Evolutionary conservation across 2,113 vertebrate species (phyloP).

Genomic region (Caranx melampygus): DNA sequence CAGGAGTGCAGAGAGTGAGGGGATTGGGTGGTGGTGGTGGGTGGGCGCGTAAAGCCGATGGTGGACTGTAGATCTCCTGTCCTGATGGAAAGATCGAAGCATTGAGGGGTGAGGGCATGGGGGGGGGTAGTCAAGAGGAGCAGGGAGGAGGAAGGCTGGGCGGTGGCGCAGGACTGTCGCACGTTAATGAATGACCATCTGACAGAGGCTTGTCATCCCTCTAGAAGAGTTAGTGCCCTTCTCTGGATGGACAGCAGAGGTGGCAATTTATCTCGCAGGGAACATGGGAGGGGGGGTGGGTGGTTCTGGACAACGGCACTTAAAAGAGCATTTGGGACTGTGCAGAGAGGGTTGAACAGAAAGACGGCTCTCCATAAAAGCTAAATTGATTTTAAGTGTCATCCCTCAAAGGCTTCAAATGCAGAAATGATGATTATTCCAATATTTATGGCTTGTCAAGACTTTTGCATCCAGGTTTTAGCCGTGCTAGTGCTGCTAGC

Average conservation of each 20-base stretch:
- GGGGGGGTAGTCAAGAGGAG: not conserved
- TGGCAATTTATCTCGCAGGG: constrained; percentile 33
- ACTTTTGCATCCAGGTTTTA: too few species aligned
- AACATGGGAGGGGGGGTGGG: not conserved
- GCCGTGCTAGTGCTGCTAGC: too few species aligned
- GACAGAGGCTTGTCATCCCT: constrained; percentile 33
- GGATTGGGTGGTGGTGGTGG: not conserved
- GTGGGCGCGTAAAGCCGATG: not conserved
- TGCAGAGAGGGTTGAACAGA: not conserved
- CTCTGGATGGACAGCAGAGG: constrained; percentile 31
- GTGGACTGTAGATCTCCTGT: constrained; percentile 36
- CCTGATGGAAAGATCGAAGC: constrained; percentile 62
- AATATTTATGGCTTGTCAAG: too few species aligned
- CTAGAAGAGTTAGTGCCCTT: constrained; percentile 43
- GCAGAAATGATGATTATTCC: not conserved
- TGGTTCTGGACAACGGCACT: constrained; percentile 32
- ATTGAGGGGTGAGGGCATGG: not conserved
- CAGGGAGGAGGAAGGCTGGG: not conserved
- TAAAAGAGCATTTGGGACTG: constrained; percentile 48
- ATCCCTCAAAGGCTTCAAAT: constrained; percentile 6
- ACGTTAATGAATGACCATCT: constrained; percentile 46
- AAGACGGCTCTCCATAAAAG: constrained; percentile 28
- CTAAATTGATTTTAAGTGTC: constrained; percentile 36
- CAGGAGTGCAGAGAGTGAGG: not conserved
- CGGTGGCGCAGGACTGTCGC: constrained; percentile 7